Conservation (phyloP, 2,113 vertebrate species). For the Sarotherodon lohbergeri region DNA sequence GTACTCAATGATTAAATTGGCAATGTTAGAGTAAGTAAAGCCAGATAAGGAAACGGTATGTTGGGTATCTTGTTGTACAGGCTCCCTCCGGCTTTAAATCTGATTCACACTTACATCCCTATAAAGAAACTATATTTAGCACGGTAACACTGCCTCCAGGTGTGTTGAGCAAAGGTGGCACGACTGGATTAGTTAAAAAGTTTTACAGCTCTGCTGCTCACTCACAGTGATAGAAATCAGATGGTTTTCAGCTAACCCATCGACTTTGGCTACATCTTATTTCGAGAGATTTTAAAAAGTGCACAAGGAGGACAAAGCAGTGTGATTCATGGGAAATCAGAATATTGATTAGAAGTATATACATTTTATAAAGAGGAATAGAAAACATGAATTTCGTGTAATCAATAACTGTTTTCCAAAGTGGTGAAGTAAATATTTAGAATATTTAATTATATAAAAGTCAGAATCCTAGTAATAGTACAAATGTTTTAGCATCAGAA, state of each 20-base stretch:
- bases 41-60: not conserved
- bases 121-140: not conserved
- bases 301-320: not conserved
- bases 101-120: not conserved
- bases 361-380: not conserved
- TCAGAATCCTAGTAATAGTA: not conserved
- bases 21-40: not conserved
- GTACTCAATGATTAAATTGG: rapidly evolving
- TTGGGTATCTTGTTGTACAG: not conserved
- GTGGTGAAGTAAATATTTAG: not conserved
- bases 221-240: not conserved
- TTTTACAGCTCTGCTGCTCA: not conserved
- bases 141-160: not conserved
- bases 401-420: not conserved
- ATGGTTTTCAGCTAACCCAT: not conserved
- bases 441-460: not conserved
- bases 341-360: not conserved
- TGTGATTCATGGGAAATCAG: not conserved
- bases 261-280: not conserved
- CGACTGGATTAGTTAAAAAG: not conserved
- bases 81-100: rapidly evolving
- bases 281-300: rapidly evolving
- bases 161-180: not conserved
- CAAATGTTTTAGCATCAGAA: not conserved
- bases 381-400: not conserved